A percentile compares a stretch with the other conserved stretches of the same genome.
These are phyloP conservation scores for Crepidodera aurea DNA, from an alignment of 2,888 invertebrate genomes.

Conservation along the genomic window DNA sequence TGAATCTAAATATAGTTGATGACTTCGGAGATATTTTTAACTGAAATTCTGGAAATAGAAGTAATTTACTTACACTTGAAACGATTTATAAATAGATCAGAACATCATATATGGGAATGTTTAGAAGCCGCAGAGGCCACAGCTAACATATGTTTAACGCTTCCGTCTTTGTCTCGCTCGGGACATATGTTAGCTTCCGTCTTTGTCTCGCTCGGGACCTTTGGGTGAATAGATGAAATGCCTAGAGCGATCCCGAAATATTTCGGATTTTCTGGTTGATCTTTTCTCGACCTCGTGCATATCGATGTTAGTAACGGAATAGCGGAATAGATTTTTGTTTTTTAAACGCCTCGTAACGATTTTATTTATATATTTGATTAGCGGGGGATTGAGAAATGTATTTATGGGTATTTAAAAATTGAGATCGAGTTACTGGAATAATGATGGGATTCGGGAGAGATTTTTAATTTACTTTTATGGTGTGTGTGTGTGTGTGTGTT, in stretches of 20 bases:
- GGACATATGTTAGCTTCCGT: background rate
- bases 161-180: background rate
- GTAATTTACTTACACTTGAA: background rate
- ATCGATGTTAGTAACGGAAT: no score
- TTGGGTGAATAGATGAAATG: conserved; percentile 17
- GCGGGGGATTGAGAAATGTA: no score
- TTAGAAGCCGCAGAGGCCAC: background rate
- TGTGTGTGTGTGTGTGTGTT: no score
- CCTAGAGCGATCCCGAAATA: conserved; percentile 10
- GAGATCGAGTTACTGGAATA: no score
- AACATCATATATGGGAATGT: conserved; percentile 45
- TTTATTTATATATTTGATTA: no score
- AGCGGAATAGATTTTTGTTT: no score
- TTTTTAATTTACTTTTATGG: no score
- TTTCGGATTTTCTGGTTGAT: conserved; percentile 15
- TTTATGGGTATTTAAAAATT: no score
- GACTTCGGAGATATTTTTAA: conserved; percentile 46
- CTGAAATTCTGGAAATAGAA: conserved; percentile 45
- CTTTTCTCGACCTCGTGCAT: background rate
- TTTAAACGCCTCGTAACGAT: no score
- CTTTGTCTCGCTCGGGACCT: conserved; percentile 16
- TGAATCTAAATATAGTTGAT: conserved; percentile 43
- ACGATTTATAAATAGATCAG: conserved; percentile 43
- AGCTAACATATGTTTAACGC: no score
- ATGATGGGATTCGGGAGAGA: no score